These are phyloP conservation scores for Podocnemis expansa DNA, from an alignment of 2,113 vertebrate genomes.

Conservation along the genomic window DNA sequence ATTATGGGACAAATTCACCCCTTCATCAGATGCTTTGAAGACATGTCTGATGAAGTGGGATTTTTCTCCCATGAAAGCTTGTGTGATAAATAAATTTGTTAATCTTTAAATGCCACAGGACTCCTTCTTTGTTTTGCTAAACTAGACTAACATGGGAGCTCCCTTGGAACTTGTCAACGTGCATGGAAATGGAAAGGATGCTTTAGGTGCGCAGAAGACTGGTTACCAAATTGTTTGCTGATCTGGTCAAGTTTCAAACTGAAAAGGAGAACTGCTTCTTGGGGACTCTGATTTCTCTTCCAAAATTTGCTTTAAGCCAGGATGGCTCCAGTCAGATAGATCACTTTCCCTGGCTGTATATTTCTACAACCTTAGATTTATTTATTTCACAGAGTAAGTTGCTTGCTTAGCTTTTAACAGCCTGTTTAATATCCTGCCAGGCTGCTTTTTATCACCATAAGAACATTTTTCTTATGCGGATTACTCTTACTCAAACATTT, in stretches of 20 bases:
- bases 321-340: not conserved
- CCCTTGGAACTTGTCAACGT: too few relatives aligned
- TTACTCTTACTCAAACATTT: too few relatives aligned
- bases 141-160: too few relatives aligned
- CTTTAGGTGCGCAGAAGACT: fast-evolving
- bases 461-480: not conserved
- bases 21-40: too few relatives aligned
- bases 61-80: too few relatives aligned
- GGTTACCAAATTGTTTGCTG: not conserved
- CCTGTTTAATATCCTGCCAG: not conserved
- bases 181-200: not conserved
- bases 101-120: too few relatives aligned
- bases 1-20: not conserved
- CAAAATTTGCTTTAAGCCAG: fast-evolving
- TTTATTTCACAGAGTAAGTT: not conserved
- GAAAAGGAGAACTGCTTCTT: not conserved
- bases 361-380: not conserved
- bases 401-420: not conserved
- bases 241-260: not conserved
- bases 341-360: fast-evolving
- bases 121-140: too few relatives aligned
- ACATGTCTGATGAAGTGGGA: too few relatives aligned
- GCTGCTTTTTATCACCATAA: constrained; percentile 2
- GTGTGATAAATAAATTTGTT: too few relatives aligned
- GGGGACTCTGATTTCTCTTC: not conserved